A percentile compares a stretch with the other conserved stretches of the same genome.
These are phyloP conservation scores for Gymnothorax javanicus DNA, from an alignment of 2,797 vertebrate species.

Conservation along the genomic window DNA sequence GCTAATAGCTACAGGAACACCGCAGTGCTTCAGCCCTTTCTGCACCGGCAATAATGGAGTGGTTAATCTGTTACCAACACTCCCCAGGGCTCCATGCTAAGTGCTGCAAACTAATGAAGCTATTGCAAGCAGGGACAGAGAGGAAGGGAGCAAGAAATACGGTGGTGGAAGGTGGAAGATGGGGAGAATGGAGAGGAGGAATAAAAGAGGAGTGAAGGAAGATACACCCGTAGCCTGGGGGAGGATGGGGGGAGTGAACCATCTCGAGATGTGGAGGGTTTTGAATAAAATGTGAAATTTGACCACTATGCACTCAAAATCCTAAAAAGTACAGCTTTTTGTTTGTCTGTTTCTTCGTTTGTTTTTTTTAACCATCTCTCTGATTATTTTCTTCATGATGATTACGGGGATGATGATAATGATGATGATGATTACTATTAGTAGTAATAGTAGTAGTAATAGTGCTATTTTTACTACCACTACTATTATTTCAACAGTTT, in stretches of 20 bases:
- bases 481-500: too few relatives aligned
- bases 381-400: conserved; percentile 4
- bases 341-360: conserved; percentile 33
- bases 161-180: neutral
- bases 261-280: too few relatives aligned
- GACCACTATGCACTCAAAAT: too few relatives aligned
- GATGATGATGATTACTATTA: too few relatives aligned
- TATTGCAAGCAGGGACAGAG: conserved; percentile 9
- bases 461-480: too few relatives aligned
- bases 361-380: conserved; percentile 49
- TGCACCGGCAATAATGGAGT: conserved; percentile 37
- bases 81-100: conserved; percentile 33
- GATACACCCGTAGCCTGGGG: too few relatives aligned
- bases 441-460: too few relatives aligned
- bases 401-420: too few relatives aligned
- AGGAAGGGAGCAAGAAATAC: conserved; percentile 5
- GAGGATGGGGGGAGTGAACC: too few relatives aligned
- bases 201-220: neutral
- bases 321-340: neutral
- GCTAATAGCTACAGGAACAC: conserved; percentile 33
- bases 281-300: too few relatives aligned
- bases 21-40: conserved; percentile 27
- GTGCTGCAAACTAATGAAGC: conserved; percentile 40
- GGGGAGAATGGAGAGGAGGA: neutral
- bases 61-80: conserved; percentile 44